Percentiles rank a stretch among this genome's conserved stretches.
These are phyloP conservation scores for Lamellibrachia columna DNA, from an alignment of 2,888 invertebrate species.

Conservation along the genomic window DNA sequence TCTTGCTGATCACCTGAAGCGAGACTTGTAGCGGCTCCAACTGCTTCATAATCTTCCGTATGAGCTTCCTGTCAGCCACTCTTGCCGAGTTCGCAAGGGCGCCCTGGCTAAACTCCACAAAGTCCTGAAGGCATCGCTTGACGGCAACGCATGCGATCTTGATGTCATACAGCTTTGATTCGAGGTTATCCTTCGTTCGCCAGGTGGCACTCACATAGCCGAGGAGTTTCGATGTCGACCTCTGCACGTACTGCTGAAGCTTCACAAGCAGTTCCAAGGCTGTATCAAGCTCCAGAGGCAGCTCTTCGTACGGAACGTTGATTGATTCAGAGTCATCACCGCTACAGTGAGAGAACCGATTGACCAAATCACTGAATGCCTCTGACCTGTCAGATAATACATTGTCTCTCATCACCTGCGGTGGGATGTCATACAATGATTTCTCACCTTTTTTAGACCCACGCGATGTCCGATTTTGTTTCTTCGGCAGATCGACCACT, in stretches of 20 bases:
- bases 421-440: conserved; percentile 64
- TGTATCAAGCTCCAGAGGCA: conserved; percentile 79
- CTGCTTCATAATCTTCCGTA: conserved; percentile 54
- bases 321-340: conserved; percentile 5
- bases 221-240: conserved; percentile 80
- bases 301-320: conserved; percentile 58
- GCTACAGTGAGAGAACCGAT: background rate
- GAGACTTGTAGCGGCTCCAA: conserved; percentile 54
- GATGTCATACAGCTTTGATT: conserved; percentile 82
- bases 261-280: conserved; percentile 81
- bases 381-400: background rate
- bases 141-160: conserved; percentile 82
- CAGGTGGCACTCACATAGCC: conserved; percentile 79
- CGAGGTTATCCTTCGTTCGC: conserved; percentile 82
- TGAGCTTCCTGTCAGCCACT: conserved; percentile 58
- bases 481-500: background rate
- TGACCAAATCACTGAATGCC: background rate
- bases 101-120: conserved; percentile 88
- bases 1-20: conserved; percentile 47
- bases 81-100: conserved; percentile 84
- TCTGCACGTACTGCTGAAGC: conserved; percentile 82
- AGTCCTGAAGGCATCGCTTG: conserved; percentile 83
- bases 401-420: conserved; percentile 60
- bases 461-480: background rate
- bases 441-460: background rate